phyloP scores from a whole-genome alignment of 2,797 vertebrate genomes.

The Eurystomus glaucurus region DNA sequence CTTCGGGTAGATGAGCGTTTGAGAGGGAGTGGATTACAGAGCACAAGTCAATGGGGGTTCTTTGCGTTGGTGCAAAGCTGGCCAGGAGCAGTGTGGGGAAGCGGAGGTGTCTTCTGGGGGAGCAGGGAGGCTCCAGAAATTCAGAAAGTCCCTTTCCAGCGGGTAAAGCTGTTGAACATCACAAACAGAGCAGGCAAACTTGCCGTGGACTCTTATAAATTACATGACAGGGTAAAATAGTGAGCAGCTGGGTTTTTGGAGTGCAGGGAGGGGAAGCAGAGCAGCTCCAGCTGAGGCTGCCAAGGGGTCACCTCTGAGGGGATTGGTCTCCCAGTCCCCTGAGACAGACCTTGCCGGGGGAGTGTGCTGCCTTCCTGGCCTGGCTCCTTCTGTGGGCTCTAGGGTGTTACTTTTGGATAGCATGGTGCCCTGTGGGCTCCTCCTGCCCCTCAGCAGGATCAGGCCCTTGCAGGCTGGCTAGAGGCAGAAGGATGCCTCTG shows the following conservation, averaged over 20 bases:
- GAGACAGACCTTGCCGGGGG: fast-evolving
- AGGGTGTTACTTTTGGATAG: not conserved
- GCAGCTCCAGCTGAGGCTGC: not conserved
- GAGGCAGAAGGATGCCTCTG: not conserved
- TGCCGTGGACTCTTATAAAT: not conserved
- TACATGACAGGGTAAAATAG: fast-evolving
- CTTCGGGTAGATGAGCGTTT: not conserved
- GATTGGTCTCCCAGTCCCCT: fast-evolving
- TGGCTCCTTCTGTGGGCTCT: not conserved
- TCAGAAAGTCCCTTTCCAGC: not conserved
- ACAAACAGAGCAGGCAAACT: fast-evolving
- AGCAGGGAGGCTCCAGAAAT: not conserved
- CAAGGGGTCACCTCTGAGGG: not conserved
- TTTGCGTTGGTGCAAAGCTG: not conserved
- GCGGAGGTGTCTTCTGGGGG: not conserved
- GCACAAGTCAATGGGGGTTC: not conserved
- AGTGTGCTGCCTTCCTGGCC: not conserved
- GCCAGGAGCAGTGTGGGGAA: not conserved
- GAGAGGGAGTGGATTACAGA: not conserved
- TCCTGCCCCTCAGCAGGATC: not conserved
- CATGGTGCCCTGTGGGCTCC: fast-evolving
- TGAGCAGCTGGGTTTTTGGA: fast-evolving
- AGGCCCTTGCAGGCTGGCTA: not conserved
- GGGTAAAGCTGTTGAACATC: not conserved
- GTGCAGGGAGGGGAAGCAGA: fast-evolving